phyloP scores from a whole-genome alignment of 1,140 invertebrate genomes.

The Telenomus remus region DNA sequence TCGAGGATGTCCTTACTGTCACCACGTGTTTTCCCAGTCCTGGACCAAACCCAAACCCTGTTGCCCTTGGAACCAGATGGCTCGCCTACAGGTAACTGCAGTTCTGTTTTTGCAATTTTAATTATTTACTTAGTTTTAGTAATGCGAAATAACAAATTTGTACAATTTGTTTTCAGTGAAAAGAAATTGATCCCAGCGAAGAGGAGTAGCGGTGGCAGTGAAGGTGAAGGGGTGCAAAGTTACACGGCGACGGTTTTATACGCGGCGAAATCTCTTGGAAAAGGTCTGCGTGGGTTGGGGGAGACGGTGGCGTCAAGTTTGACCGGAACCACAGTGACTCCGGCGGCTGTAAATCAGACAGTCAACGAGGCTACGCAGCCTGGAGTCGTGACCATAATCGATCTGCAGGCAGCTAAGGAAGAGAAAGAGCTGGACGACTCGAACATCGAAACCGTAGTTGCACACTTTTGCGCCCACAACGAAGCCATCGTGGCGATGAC shows the following conservation, averaged over 20 bases:
- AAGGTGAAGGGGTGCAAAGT: conserved; percentile 85
- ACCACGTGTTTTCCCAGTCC: conserved; percentile 93
- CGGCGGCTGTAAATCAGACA: conserved; percentile 64
- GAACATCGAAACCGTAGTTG: conserved; percentile 83
- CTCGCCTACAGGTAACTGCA: conserved; percentile 78
- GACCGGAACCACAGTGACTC: conserved; percentile 79
- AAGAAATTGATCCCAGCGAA: conserved; percentile 87
- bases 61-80: conserved; percentile 90
- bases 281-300: conserved; percentile 90
- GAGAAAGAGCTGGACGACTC: conserved; percentile 77
- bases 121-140: no score
- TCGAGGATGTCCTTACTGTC: conserved; percentile 90
- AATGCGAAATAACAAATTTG: no score
- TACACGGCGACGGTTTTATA: conserved; percentile 97
- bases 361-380: conserved; percentile 80
- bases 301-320: conserved; percentile 94
- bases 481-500: conserved; percentile 92
- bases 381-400: conserved; percentile 91
- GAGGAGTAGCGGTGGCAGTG: conserved; percentile 90
- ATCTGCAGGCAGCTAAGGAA: conserved; percentile 81
- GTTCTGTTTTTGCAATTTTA: background rate
- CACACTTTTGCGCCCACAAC: conserved; percentile 95
- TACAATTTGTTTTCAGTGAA: conserved; percentile 81
- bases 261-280: conserved; percentile 93
- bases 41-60: conserved; percentile 89